A percentile compares a stretch with the other conserved stretches of the same genome.
Conservation (phyloP, 2,888 invertebrate genomes). For the Augiades crinisus region DNA sequence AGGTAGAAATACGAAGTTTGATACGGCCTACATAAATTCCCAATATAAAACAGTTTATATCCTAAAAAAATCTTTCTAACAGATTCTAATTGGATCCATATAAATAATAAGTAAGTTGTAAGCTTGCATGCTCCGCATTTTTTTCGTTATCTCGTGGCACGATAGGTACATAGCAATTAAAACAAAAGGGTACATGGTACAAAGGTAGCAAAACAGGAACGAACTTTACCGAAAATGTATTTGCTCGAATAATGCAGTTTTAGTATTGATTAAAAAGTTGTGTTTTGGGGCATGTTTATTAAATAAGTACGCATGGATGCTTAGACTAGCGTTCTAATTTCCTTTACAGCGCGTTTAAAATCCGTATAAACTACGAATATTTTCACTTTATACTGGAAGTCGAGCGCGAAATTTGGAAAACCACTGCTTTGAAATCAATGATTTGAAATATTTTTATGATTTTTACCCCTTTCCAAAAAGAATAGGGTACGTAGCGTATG, state of each 20-base stretch:
- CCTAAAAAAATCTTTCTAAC: neutral
- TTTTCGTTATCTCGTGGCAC: too few species aligned
- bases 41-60: too few species aligned
- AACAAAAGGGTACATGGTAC: neutral
- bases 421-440: too few species aligned
- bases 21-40: too few species aligned
- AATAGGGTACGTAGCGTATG: too few species aligned
- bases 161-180: too few species aligned
- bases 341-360: neutral
- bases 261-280: neutral
- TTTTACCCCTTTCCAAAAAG: too few species aligned
- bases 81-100: neutral
- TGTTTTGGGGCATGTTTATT: neutral
- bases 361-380: neutral
- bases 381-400: neutral
- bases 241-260: neutral
- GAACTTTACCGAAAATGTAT: neutral
- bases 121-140: too few species aligned
- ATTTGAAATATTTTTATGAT: too few species aligned
- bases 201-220: too few species aligned
- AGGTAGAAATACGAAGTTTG: too few species aligned
- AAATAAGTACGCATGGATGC: neutral
- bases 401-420: neutral
- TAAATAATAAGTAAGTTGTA: too few species aligned
- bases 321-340: neutral